Evolutionary conservation across 2,113 vertebrate genomes (phyloP), one percentile per base, ranked within the genome.

Genomic region (Bettongia penicillata): DNA sequence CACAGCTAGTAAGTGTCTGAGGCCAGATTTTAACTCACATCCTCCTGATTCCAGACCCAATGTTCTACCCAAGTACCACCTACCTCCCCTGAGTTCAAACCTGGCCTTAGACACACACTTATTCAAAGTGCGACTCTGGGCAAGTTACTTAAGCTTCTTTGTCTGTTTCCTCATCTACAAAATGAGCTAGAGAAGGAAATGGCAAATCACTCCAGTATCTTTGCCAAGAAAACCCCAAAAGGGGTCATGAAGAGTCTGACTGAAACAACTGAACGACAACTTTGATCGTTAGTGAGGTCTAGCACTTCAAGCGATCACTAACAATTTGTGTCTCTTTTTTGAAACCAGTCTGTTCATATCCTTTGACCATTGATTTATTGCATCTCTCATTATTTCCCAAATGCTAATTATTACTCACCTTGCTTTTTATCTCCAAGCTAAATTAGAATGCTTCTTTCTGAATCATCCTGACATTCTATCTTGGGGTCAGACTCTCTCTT

Each of bases 151-250:
- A 53, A 95, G 1, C 14, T 23, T 77, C 51, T 50, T 23, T 61
- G 43, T 55, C 93, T 48, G 26, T 95, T 92, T 93, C 52, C 89
- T 93, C 28, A 90, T 61, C 52, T 95, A 3, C 91, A 92, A 95
- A 94, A 53, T 57, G 48, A 93, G 12, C 28, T 12, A 11, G 57
- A 68, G 57, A 68, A 68, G 57, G 31, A 68, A 68, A 68, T 37
- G 57, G 57, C 55, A 57, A 57, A 57, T 8, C 26, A 9, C 28
- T 68, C 28, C 16, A 68, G 57, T 68, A 37, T 31, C 31, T 37
- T 68, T 37, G 57, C 57, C 57, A 37, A 68, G 57, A 68, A 68
- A 68, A 68, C 57, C 57, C 28, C 57, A 68, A 68, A 68, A 37
- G 57, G 31, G 10, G 10, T 68, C 57, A 68, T 14, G 11, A 68